Conservation (phyloP, 2,888 invertebrate species). For the Phrixothrix hirtus region DNA sequence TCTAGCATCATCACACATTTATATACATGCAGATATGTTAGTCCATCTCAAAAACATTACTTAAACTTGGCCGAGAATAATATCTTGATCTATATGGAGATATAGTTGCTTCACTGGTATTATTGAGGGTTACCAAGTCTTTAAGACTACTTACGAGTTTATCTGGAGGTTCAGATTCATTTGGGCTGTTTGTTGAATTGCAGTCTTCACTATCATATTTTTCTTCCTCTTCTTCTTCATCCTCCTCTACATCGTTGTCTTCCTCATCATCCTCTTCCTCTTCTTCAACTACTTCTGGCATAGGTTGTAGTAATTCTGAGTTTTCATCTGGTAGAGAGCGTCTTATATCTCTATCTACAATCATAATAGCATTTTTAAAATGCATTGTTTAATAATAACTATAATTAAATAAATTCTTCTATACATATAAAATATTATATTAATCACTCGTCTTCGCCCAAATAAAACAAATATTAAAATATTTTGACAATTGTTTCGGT, state of each 20-base stretch:
- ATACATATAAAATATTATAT: too few species aligned
- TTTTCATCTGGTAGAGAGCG: slow-evolving; percentile 64
- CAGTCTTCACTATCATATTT: slow-evolving; percentile 39
- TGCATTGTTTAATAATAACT: slow-evolving; percentile 12
- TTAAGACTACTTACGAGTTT: slow-evolving; percentile 57
- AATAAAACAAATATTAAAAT: too few species aligned
- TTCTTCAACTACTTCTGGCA: slow-evolving; percentile 43
- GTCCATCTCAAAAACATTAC: slow-evolving; percentile 24
- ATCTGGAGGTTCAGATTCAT: slow-evolving; percentile 41
- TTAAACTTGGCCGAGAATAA: slow-evolving; percentile 21
- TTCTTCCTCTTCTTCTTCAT: slow-evolving; percentile 30
- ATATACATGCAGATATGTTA: slow-evolving; percentile 7
- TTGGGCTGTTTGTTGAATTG: slow-evolving; percentile 23
- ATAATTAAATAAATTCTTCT: too few species aligned
- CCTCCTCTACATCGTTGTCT: slow-evolving; percentile 26
- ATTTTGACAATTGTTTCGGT: too few species aligned
- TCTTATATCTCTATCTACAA: slow-evolving; percentile 56
- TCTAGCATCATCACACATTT: not conserved
- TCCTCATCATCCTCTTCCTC: slow-evolving; percentile 33
- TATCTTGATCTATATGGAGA: slow-evolving; percentile 20
- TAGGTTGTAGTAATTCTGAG: slow-evolving; percentile 50
- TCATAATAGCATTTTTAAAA: slow-evolving; percentile 53
- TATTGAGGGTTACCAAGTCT: slow-evolving; percentile 58
- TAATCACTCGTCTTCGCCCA: too few species aligned
- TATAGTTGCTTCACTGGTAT: slow-evolving; percentile 60